A percentile compares a stretch with the other conserved stretches of the same genome.
phyloP scores from a whole-genome alignment of 1,140 invertebrate species.

The Sogatella furcifera region DNA sequence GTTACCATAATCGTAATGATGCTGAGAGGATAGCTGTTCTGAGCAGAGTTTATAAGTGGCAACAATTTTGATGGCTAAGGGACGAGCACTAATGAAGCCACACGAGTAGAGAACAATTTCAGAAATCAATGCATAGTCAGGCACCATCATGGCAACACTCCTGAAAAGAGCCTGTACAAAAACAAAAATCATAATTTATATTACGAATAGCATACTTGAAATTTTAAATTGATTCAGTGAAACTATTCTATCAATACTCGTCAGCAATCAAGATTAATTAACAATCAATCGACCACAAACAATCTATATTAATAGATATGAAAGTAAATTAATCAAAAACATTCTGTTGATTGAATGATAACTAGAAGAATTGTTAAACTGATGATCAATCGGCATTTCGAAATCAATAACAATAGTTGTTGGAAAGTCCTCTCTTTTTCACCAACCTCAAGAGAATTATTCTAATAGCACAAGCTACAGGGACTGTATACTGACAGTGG shows the following conservation, averaged over 20 bases:
- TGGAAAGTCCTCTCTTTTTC: no score
- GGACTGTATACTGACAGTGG: no score
- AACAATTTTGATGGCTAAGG: slow-evolving; percentile 87
- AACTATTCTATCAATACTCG: not conserved
- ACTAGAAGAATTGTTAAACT: no score
- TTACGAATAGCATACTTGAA: not conserved
- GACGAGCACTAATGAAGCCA: slow-evolving; percentile 82
- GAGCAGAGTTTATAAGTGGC: slow-evolving; percentile 88
- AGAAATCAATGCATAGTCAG: slow-evolving; percentile 88
- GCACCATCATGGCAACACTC: slow-evolving; percentile 97
- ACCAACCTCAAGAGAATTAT: no score
- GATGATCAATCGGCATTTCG: no score
- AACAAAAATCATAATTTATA: no score
- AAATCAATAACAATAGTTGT: no score
- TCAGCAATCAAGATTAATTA: not conserved
- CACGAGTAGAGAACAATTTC: slow-evolving; percentile 90
- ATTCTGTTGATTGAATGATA: no score
- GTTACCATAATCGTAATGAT: slow-evolving; percentile 90
- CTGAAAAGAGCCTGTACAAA: slow-evolving; percentile 71
- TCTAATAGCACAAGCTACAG: no score
- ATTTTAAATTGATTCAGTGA: not conserved
- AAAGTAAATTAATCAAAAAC: no score
- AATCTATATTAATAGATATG: no score
- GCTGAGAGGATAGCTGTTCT: slow-evolving; percentile 87
- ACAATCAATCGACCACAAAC: no score